Base-by-base conservation (phyloP, 2,797 vertebrate genomes). In the Lemur catta region DNA sequence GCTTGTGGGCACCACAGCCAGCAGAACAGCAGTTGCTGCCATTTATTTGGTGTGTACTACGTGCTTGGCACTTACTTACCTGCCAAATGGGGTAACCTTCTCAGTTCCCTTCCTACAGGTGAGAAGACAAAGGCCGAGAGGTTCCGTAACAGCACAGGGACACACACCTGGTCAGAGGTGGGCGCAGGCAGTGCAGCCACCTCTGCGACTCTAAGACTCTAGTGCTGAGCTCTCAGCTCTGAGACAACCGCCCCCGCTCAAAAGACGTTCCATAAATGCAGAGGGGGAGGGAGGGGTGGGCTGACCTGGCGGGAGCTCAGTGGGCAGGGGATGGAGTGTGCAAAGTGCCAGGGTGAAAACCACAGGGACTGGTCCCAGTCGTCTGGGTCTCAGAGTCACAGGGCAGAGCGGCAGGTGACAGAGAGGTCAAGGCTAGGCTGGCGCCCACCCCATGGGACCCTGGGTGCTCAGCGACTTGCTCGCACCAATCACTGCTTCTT, bases 341-440 rank as follows among this genome's bases (percentile, higher is more conserved):
- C 26, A 18, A 33, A 67, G 13, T 9, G 9, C 17, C 48, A 12
- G 59, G 7, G 46, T 33, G 33, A 48, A 38, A 26, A 67, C 9
- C 0, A 0, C 30, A 22, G 0, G 0, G 11, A 13, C 48, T 43
- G 48, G 35, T 2, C 6, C 11, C 4, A 3, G 1, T 17, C 7
- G 43, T 28, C 69, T 1, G 0, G 6, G 4, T 14, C n/a, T 30
- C 22, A 35, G 57, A 78, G 33, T 59, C n/a, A 50, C n/a, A 14
- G 2, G 33, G n/a, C 43, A 28, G n/a, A 55, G 35, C 4, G 13
- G 38, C 6, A 26, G 20, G 46, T 11, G 55, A 33, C 3, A 7
- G 22, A 0, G 12, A 41, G n/a, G 3, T 13, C n/a, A 35, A 20
- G 57, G 46, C 35, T 72, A 13, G 12, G 33, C 22, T 41, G 15